A percentile compares a stretch with the other conserved stretches of the same genome.
phyloP scores from a whole-genome alignment of 2,888 invertebrate species.

The Toxonevra muliebris region DNA sequence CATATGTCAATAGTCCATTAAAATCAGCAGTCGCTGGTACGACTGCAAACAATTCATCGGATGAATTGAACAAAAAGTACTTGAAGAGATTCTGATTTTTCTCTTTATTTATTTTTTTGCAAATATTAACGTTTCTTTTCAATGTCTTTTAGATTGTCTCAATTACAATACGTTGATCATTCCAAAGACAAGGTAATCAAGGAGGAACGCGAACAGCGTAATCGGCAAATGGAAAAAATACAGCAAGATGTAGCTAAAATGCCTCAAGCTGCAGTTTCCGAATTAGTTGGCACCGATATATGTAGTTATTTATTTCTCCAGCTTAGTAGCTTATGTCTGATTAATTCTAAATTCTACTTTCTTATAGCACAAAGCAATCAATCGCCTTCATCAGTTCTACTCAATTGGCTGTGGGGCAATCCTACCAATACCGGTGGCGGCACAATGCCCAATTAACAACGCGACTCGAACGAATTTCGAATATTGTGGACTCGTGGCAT shows the following conservation, averaged over 20 bases:
- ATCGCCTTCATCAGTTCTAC: slow-evolving; percentile 80
- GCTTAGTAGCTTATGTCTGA: neutral
- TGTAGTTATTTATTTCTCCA: slow-evolving; percentile 69
- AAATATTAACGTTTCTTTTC: neutral
- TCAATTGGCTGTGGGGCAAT: slow-evolving; percentile 85
- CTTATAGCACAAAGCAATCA: slow-evolving; percentile 77
- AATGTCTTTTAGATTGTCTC: slow-evolving; percentile 65
- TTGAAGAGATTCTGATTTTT: neutral
- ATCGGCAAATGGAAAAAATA: slow-evolving; percentile 79
- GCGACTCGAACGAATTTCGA: too few species aligned
- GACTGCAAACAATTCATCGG: slow-evolving; percentile 43
- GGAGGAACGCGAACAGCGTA: slow-evolving; percentile 79
- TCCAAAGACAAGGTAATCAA: slow-evolving; percentile 78
- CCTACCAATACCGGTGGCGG: slow-evolving; percentile 32
- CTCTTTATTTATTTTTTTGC: neutral
- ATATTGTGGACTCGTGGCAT: too few species aligned
- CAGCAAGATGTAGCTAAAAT: slow-evolving; percentile 78
- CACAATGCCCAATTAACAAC: neutral
- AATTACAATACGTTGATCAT: slow-evolving; percentile 79
- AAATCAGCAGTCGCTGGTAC: slow-evolving; percentile 32
- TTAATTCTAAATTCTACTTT: slow-evolving; percentile 12
- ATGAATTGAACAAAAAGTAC: slow-evolving; percentile 60
- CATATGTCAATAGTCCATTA: slow-evolving; percentile 14
- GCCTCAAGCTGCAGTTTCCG: slow-evolving; percentile 77
- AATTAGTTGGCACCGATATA: slow-evolving; percentile 77